Conservation (phyloP, 2,797 vertebrate genomes). For the Melanotaenia pygmaea region DNA sequence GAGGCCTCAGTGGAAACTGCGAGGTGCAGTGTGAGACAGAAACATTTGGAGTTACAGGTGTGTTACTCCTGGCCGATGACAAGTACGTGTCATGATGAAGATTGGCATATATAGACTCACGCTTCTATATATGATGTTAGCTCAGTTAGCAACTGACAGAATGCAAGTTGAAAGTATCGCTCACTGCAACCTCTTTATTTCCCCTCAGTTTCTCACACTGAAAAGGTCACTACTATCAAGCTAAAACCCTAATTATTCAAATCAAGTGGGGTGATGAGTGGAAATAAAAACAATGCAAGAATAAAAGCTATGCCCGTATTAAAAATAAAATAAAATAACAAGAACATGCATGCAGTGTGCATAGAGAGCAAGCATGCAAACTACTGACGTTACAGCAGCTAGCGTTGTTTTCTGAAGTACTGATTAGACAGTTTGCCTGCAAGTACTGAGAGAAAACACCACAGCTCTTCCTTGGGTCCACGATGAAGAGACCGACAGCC, state of each 20-base stretch:
- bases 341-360: constrained; percentile 70
- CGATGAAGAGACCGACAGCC: constrained; percentile 29
- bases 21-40: constrained; percentile 79
- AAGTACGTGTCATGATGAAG: constrained; percentile 70
- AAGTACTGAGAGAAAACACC: constrained; percentile 44
- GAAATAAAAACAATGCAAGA: constrained; percentile 82
- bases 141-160: constrained; percentile 40
- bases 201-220: constrained; percentile 67
- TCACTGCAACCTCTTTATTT: constrained; percentile 81
- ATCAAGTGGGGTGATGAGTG: constrained; percentile 68
- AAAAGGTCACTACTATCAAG: constrained; percentile 27
- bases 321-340: neutral
- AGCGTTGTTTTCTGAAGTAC: constrained; percentile 28
- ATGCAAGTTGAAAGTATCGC: constrained; percentile 59
- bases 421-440: constrained; percentile 58
- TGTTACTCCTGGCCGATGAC: constrained; percentile 77
- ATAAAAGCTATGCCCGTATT: constrained; percentile 25
- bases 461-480: constrained; percentile 33
- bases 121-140: constrained; percentile 83
- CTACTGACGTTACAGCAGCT: constrained; percentile 19
- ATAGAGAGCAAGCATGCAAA: constrained; percentile 57
- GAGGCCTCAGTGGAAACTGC: constrained; percentile 77
- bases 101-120: constrained; percentile 82
- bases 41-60: constrained; percentile 82
- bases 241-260: constrained; percentile 2